A percentile compares a stretch with the other conserved stretches of the same genome.
phyloP scores from a whole-genome alignment of 2,888 invertebrate genomes.

The Melieria picta region DNA sequence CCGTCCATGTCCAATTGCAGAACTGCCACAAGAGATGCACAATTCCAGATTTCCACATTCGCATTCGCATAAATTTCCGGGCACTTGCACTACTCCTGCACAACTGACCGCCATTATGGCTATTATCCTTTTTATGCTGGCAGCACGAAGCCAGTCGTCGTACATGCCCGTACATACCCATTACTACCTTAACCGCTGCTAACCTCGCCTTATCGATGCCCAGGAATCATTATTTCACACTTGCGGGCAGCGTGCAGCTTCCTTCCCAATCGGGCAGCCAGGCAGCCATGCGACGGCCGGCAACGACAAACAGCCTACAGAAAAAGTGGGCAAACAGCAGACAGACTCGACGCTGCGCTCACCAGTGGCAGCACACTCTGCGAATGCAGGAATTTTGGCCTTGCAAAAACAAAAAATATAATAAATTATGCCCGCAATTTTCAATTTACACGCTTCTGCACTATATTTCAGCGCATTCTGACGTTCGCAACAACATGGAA shows the following conservation, averaged over 20 bases:
- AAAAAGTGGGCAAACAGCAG: no score
- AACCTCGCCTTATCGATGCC: conserved; percentile 56
- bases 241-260: conserved; percentile 44
- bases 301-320: no score
- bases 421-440: no score
- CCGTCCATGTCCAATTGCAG: conserved; percentile 11
- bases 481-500: no score
- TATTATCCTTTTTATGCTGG: conserved; percentile 39
- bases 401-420: no score
- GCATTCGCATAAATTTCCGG: conserved; percentile 32
- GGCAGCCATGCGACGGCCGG: no score
- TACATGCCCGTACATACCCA: conserved; percentile 39
- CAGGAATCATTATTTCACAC: conserved; percentile 65
- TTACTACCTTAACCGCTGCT: conserved; percentile 16
- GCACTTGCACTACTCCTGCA: conserved; percentile 13
- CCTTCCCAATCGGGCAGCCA: no score
- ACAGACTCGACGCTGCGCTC: no score
- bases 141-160: conserved; percentile 20
- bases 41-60: conserved; percentile 39
- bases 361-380: no score
- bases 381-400: no score
- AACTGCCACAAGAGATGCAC: conserved; percentile 34
- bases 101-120: conserved; percentile 46
- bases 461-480: no score
- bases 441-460: no score